Percentiles rank a stretch among this genome's conserved stretches.
These are phyloP conservation scores for Sylvilagus bachmani DNA, from an alignment of 2,113 vertebrate genomes.

Conservation along the genomic window DNA sequence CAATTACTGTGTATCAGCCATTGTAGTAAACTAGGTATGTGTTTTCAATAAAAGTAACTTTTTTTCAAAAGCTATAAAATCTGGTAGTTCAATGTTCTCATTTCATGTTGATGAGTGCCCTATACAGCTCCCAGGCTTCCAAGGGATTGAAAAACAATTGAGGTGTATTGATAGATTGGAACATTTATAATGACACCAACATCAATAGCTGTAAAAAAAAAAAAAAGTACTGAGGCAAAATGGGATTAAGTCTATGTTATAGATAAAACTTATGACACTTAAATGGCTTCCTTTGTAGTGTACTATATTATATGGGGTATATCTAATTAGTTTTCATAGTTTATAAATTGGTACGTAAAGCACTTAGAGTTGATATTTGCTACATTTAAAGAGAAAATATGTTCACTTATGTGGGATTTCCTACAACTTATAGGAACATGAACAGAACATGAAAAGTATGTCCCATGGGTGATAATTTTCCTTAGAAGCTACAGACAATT, in stretches of 20 bases:
- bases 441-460: not conserved
- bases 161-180: not conserved
- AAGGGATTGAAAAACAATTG: not conserved
- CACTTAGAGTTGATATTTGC: not conserved
- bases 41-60: slow-evolving; percentile 37
- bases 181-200: not conserved
- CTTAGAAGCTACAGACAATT: slow-evolving; percentile 13
- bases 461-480: not conserved
- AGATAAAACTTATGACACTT: slow-evolving; percentile 18
- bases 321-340: not conserved
- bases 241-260: not conserved
- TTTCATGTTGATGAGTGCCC: not conserved
- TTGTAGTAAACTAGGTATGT: not conserved
- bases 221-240: slow-evolving; percentile 10
- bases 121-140: not conserved
- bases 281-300: not conserved
- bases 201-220: not conserved
- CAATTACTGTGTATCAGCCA: not conserved
- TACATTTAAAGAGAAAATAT: not conserved
- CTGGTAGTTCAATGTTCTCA: not conserved
- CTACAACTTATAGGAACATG: not conserved
- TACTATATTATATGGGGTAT: not conserved
- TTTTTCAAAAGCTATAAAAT: slow-evolving; percentile 13
- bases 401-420: not conserved
- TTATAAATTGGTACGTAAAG: not conserved